These are phyloP conservation scores for Zoanthus sociatus DNA, from an alignment of 92 coral and sea anemone species.

Conservation along the genomic window DNA sequence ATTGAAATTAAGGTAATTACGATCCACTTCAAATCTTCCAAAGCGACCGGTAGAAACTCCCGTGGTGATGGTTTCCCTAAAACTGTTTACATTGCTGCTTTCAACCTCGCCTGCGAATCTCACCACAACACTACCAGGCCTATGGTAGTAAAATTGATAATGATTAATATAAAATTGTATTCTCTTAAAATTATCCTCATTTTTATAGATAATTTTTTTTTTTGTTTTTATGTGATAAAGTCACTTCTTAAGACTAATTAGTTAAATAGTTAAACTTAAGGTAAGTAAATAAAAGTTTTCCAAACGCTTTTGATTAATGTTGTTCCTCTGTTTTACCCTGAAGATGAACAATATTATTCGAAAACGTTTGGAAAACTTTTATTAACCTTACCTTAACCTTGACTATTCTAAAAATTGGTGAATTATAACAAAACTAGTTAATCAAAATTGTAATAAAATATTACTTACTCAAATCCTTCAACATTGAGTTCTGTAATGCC, in stretches of 20 bases:
- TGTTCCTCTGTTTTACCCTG: no score
- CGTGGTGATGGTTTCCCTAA: slow-evolving; percentile 1
- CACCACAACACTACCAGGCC: slow-evolving; percentile 40
- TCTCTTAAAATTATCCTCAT: neutral
- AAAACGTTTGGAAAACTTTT: no score
- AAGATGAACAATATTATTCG: no score
- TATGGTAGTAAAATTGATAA: neutral
- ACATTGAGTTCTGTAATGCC: neutral
- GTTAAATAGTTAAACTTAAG: no score
- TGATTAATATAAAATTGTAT: neutral
- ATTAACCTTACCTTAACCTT: no score
- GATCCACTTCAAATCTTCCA: slow-evolving; percentile 28
- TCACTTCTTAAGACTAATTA: neutral
- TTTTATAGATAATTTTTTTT: neutral
- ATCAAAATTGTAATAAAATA: neutral
- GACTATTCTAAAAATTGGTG: no score
- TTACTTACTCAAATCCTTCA: slow-evolving; percentile 33
- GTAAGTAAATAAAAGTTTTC: no score
- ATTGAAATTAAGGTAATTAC: neutral
- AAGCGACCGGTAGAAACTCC: slow-evolving; percentile 4
- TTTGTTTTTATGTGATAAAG: neutral
- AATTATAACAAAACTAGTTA: no score
- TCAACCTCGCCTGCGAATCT: slow-evolving; percentile 2
- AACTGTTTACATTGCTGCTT: neutral
- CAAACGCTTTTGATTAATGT: no score